These are phyloP conservation scores for Pharmacophagus antenor DNA, from an alignment of 2,888 invertebrate genomes.

Conservation along the genomic window DNA sequence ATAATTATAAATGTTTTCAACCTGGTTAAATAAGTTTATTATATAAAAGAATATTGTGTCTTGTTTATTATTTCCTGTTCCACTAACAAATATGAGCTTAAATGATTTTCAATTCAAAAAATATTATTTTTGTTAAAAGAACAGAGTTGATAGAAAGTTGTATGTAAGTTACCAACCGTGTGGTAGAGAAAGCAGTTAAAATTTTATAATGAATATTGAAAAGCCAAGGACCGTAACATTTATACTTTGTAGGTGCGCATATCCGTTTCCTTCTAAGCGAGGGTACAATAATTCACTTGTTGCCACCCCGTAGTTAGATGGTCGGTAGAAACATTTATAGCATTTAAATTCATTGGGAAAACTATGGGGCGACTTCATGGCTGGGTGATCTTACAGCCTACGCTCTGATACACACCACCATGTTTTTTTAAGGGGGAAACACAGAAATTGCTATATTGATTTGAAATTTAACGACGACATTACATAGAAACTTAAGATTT, in stretches of 20 bases:
- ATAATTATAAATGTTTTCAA: no score
- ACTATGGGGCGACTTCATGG: slow-evolving; percentile 20
- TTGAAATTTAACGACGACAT: not conserved
- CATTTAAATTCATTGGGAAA: slow-evolving; percentile 23
- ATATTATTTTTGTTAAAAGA: no score
- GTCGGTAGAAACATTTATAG: slow-evolving; percentile 28
- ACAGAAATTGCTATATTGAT: slow-evolving; percentile 10
- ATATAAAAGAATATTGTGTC: no score
- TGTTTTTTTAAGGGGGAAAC: slow-evolving; percentile 23
- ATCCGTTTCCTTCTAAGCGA: slow-evolving; percentile 4
- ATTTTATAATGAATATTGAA: slow-evolving; percentile 7
- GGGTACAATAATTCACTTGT: slow-evolving; percentile 24
- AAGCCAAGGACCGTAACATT: slow-evolving; percentile 18
- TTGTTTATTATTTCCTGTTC: no score
- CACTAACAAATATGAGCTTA: no score
- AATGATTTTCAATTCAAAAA: no score
- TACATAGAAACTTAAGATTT: slow-evolving; percentile 1
- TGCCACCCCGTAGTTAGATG: slow-evolving; percentile 25
- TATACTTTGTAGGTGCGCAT: not conserved
- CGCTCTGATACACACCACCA: slow-evolving; percentile 28
- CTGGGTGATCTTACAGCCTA: slow-evolving; percentile 18
- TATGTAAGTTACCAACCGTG: no score
- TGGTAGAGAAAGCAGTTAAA: not conserved
- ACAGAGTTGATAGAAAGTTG: not conserved
- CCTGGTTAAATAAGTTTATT: no score